Conservation (phyloP, 2,888 invertebrate species). For the Stenurella melanura region DNA sequence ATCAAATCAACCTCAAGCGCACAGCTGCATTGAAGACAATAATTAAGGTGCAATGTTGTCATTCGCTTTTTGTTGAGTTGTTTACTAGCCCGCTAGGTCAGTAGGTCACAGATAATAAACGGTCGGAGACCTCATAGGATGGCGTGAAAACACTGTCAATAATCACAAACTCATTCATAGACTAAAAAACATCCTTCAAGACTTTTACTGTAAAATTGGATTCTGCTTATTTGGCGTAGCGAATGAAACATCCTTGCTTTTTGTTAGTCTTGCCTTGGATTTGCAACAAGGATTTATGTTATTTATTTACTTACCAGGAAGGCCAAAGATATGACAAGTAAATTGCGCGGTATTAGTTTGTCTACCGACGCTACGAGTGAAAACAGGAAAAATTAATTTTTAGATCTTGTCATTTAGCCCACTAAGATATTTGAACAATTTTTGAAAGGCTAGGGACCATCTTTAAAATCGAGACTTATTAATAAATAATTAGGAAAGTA, state of each 20-base stretch:
- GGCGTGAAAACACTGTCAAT: conserved; percentile 16
- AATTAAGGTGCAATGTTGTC: conserved; percentile 49
- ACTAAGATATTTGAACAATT: too few species aligned
- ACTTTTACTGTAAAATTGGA: conserved; percentile 11
- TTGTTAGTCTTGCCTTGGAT: conserved; percentile 3
- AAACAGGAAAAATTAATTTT: too few species aligned
- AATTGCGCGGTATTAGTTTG: too few species aligned
- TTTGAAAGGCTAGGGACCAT: too few species aligned
- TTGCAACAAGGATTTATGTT: not conserved
- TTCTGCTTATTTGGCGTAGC: conserved; percentile 10
- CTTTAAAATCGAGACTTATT: too few species aligned
- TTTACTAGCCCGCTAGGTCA: conserved; percentile 43
- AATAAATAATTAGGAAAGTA: too few species aligned
- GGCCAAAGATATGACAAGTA: not conserved
- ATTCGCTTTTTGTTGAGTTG: conserved; percentile 44
- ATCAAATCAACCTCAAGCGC: not conserved
- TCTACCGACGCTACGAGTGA: too few species aligned
- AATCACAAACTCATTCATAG: conserved; percentile 7
- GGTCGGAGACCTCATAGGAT: conserved; percentile 18
- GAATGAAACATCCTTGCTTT: conserved; percentile 9
- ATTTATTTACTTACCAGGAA: not conserved
- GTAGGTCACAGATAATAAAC: conserved; percentile 41
- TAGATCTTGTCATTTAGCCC: too few species aligned
- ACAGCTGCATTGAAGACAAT: conserved; percentile 40
- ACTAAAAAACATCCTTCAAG: not conserved